Evolutionary conservation across 2,797 vertebrate genomes (phyloP).

Genomic region (Danio albolineatus): DNA sequence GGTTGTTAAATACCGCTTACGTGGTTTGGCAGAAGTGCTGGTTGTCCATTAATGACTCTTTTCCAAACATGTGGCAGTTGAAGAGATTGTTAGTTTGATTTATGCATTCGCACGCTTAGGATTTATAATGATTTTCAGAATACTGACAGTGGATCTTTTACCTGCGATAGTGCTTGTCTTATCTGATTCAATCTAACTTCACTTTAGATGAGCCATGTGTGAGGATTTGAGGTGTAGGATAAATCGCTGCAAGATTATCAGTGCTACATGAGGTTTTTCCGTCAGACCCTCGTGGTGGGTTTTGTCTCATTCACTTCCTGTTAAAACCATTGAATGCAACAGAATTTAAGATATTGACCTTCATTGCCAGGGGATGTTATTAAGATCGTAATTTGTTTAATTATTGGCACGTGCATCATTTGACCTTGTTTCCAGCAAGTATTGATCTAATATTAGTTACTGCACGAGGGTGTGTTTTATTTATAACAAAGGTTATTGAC

Average conservation of each 20-base stretch:
- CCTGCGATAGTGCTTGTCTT: conserved; percentile 28
- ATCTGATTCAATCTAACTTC: conserved; percentile 27
- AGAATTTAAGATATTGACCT: conserved; percentile 23
- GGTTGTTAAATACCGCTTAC: conserved; percentile 85
- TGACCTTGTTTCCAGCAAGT: conserved; percentile 55
- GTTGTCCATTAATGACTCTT: conserved; percentile 78
- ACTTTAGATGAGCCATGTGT: conserved; percentile 26
- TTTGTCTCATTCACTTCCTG: neutral
- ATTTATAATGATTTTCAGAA: conserved; percentile 39
- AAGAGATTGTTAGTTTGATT: conserved; percentile 57
- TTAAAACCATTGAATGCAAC: conserved; percentile 3
- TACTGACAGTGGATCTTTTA: conserved; percentile 24
- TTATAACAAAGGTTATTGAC: conserved; percentile 76
- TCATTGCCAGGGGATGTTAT: conserved; percentile 33
- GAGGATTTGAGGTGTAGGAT: neutral
- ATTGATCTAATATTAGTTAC: conserved; percentile 67
- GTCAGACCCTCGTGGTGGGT: neutral
- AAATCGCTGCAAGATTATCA: neutral
- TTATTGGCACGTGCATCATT: conserved; percentile 53
- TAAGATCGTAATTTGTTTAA: conserved; percentile 61
- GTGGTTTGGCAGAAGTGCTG: conserved; percentile 79
- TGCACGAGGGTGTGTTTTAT: conserved; percentile 70
- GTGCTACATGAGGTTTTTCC: neutral
- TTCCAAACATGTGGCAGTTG: conserved; percentile 73
- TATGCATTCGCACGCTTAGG: neutral